phyloP scores from a whole-genome alignment of 2,113 vertebrate species.

The Alosa alosa region DNA sequence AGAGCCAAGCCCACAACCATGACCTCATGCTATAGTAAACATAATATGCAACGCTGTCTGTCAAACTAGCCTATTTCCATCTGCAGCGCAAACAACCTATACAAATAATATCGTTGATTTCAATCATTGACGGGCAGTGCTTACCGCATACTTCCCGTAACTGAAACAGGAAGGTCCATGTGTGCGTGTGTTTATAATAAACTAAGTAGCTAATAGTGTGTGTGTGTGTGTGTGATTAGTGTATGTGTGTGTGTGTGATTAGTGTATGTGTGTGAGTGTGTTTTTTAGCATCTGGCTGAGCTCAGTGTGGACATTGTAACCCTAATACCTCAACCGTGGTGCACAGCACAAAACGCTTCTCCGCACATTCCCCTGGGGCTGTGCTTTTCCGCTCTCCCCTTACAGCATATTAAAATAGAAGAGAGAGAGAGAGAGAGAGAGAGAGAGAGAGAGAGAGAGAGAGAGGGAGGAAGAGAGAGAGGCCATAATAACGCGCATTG shows the following conservation, averaged over 20 bases:
- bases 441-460: too few relatives aligned
- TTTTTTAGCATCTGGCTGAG: not conserved
- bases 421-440: not conserved
- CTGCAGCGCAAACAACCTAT: not conserved
- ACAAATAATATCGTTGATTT: not conserved
- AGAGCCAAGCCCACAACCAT: not conserved
- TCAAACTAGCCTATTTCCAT: not conserved
- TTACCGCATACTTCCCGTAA: not conserved
- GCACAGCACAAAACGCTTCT: not conserved
- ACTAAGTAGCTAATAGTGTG: not conserved
- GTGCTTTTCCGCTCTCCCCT: not conserved
- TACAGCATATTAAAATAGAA: not conserved
- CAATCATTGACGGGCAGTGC: not conserved
- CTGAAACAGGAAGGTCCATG: not conserved
- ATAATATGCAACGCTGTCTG: not conserved
- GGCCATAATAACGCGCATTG: not conserved
- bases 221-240: not conserved
- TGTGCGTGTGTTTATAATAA: not conserved
- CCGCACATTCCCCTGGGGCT: not conserved
- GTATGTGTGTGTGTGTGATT: not conserved
- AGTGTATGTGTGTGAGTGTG: not conserved
- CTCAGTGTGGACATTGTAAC: not conserved
- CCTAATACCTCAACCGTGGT: not conserved
- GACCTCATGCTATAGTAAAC: not conserved
- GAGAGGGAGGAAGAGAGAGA: not conserved